phyloP scores from a whole-genome alignment of 2,797 vertebrate genomes.

The Tragelaphus eurycerus region DNA sequence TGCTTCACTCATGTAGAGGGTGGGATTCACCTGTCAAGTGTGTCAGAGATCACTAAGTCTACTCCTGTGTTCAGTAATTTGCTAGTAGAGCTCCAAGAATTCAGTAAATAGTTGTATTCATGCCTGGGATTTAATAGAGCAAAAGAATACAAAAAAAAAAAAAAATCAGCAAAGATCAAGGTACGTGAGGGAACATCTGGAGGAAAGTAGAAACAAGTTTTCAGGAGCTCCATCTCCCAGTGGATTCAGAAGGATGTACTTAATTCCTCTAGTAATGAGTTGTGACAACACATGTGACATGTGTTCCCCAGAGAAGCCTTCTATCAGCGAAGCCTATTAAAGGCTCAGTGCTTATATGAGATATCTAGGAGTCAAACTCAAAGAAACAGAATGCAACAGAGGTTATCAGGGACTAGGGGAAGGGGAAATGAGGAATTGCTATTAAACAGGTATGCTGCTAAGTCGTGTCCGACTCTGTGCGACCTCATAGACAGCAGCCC shows the following conservation, averaged over 20 bases:
- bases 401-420: not conserved
- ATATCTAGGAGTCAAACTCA: not conserved
- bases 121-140: not conserved
- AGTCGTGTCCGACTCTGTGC: too few species aligned
- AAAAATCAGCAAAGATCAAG: not conserved
- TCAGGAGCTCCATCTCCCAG: not conserved
- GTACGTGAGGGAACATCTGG: not conserved
- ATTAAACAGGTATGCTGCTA: not conserved
- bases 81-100: not conserved
- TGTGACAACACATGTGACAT: not conserved
- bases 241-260: not conserved
- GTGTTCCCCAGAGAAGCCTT: not conserved
- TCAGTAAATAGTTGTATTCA: not conserved
- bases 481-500: too few species aligned
- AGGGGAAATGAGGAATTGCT: not conserved
- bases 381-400: not conserved
- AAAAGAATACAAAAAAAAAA: not conserved
- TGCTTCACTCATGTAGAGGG: not conserved
- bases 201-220: not conserved
- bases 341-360: not conserved
- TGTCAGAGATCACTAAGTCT: not conserved
- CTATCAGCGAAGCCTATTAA: not conserved
- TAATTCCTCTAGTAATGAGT: not conserved
- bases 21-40: not conserved
- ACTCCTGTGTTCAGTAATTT: not conserved